phyloP scores from a whole-genome alignment of 1,140 invertebrate species.

The Drosophila obscura region DNA sequence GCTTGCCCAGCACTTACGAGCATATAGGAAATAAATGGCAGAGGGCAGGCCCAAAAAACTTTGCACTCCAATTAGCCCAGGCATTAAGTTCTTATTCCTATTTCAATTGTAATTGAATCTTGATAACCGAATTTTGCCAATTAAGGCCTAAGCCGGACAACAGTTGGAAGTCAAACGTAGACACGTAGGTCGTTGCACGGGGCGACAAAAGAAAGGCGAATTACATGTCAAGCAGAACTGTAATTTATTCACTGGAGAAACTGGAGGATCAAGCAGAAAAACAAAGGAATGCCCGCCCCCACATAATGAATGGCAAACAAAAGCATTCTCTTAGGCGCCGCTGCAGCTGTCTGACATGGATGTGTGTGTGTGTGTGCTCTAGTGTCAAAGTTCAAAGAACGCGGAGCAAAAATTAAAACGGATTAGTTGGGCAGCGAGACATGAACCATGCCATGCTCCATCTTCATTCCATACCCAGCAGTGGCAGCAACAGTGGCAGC shows the following conservation, averaged over 20 bases:
- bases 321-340: slow-evolving; percentile 63
- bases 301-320: slow-evolving; percentile 76
- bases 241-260: slow-evolving; percentile 36
- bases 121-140: slow-evolving; percentile 44
- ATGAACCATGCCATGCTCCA: slow-evolving; percentile 19
- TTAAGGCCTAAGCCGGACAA: slow-evolving; percentile 13
- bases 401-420: slow-evolving; percentile 57
- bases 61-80: slow-evolving; percentile 29
- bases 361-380: slow-evolving; percentile 12
- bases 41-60: slow-evolving; percentile 10
- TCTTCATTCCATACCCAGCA: slow-evolving; percentile 13
- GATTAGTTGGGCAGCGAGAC: slow-evolving; percentile 45
- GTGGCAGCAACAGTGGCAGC: background rate
- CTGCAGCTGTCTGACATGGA: slow-evolving; percentile 37
- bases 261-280: slow-evolving; percentile 8
- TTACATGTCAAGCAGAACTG: slow-evolving; percentile 33
- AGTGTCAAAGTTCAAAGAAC: slow-evolving; percentile 69
- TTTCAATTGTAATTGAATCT: slow-evolving; percentile 53
- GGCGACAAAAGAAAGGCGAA: slow-evolving; percentile 28
- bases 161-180: slow-evolving; percentile 16
- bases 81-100: background rate
- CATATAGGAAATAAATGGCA: background rate
- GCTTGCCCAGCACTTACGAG: background rate
- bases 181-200: slow-evolving; percentile 37
- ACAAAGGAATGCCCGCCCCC: slow-evolving; percentile 40